A percentile compares a stretch with the other conserved stretches of the same genome.
Conservation (phyloP, 2,888 invertebrate genomes). For the Heliconius ismenius region DNA sequence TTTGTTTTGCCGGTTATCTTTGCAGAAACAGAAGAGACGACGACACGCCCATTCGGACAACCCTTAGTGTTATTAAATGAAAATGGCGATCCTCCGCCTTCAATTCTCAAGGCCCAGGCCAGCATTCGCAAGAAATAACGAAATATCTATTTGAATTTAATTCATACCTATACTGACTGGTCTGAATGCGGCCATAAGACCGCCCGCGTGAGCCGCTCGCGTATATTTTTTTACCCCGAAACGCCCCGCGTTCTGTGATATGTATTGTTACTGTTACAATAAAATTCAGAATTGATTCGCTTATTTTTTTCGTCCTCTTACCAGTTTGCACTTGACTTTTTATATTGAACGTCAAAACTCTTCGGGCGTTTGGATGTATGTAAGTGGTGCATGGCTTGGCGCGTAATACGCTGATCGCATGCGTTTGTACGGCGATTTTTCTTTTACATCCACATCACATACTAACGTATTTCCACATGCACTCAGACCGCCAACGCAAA, state of each 20-base stretch:
- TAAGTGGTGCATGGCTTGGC: conserved; percentile 79
- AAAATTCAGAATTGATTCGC: conserved; percentile 70
- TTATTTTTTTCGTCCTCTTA: conserved; percentile 65
- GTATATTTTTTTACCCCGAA: conserved; percentile 72
- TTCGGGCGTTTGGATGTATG: conserved; percentile 62
- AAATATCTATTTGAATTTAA: conserved; percentile 46
- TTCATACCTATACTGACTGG: conserved; percentile 55
- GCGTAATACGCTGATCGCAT: conserved; percentile 71
- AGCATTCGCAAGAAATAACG: conserved; percentile 80
- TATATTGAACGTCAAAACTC: conserved; percentile 59
- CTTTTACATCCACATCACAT: conserved; percentile 46
- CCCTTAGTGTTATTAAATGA: conserved; percentile 87
- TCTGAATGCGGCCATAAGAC: conserved; percentile 64
- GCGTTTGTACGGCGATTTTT: conserved; percentile 64
- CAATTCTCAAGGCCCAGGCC: conserved; percentile 78
- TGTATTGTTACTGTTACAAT: conserved; percentile 81
- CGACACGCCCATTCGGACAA: conserved; percentile 89
- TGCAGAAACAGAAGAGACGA: conserved; percentile 81
- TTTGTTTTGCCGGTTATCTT: conserved; percentile 71
- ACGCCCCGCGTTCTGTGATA: conserved; percentile 83
- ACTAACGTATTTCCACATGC: conserved; percentile 53
- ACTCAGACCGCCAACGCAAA: conserved; percentile 56
- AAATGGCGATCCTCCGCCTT: conserved; percentile 79
- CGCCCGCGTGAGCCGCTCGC: conserved; percentile 63
- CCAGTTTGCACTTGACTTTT: conserved; percentile 58